Evolutionary conservation across 2,797 vertebrate species (phyloP).

Genomic region (Octomys mimax): DNA sequence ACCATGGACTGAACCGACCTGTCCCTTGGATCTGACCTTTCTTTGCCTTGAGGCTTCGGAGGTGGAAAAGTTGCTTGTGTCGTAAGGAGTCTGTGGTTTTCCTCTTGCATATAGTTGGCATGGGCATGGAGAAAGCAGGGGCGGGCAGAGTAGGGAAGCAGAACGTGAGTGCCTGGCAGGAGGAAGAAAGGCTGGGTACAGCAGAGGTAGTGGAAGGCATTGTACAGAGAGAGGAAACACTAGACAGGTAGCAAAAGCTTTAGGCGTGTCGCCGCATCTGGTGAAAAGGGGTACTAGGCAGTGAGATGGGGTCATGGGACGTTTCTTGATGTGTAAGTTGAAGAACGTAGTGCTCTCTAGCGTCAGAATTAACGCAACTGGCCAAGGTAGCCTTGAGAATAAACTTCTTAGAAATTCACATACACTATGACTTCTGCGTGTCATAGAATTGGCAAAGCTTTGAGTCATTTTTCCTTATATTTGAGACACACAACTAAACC

Average conservation of each 20-base stretch:
- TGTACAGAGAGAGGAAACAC: background rate
- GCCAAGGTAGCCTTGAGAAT: background rate
- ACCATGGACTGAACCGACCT: background rate
- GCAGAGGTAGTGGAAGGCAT: background rate
- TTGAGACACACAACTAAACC: background rate
- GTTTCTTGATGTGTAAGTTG: background rate
- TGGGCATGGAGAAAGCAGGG: background rate
- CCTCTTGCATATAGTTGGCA: background rate
- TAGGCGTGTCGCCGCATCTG: background rate
- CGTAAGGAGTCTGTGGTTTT: slow-evolving; percentile 31
- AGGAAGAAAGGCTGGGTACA: background rate
- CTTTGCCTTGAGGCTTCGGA: background rate
- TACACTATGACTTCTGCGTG: background rate
- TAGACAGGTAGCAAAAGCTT: background rate
- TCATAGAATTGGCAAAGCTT: background rate
- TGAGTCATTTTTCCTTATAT: slow-evolving; percentile 21
- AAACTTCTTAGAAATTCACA: background rate
- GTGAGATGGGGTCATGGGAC: no score
- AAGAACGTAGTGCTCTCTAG: background rate
- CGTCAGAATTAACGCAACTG: background rate
- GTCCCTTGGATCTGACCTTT: background rate
- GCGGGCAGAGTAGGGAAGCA: background rate
- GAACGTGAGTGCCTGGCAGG: background rate
- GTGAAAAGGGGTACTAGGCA: background rate
- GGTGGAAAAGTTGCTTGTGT: background rate